Evolutionary conservation across 2,797 vertebrate genomes (phyloP), one percentile per base, ranked within the genome.

Genomic region (Antennarius maculatus): DNA sequence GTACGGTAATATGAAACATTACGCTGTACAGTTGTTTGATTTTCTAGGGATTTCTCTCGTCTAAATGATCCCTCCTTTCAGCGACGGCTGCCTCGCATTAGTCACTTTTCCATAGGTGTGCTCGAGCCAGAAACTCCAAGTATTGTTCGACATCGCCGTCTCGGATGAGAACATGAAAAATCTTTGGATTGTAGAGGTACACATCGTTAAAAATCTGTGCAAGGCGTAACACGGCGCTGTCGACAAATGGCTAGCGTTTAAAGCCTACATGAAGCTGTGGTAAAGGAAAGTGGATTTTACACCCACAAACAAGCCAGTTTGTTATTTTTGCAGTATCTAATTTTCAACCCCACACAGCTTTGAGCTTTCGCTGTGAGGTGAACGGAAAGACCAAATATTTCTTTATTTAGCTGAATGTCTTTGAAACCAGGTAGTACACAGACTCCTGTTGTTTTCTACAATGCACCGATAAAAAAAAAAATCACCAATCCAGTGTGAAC

Each of bases 11-110:
- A 85, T 71, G 79, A 88, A 80, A 81, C 89, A 80, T 88, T 84
- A 78, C 85, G 79, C 86, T 91, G 91, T 92, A 89, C 88, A 90
- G 88, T 81, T 76, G 47, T 85, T 79, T 69, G 29, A 66, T 81
- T 84, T 78, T 69, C 58, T 65, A 80, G 55, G 70, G 76, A 76
- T 86, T 84, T 81, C 54, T 75, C 75, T 62, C 4, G 48, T 76
- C 58, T 29, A 43, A 64, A 56, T 0, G 31, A 68, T 16, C 41
- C 61, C 49, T 39, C 47, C 54, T 47, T 59, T 53, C 43, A 66
- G 70, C 54, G 45, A 58, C 6, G 57, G 64, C 68, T 54, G 61
- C 77, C 82, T 75, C 59, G 16, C 71, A 37, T 60, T 51, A 63
- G 66, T 68, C 66, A 61, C 59, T 69, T 48, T 31, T 48, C 61